Conservation (phyloP, 2,113 vertebrate genomes). For the Mormyrus iriodes region DNA sequence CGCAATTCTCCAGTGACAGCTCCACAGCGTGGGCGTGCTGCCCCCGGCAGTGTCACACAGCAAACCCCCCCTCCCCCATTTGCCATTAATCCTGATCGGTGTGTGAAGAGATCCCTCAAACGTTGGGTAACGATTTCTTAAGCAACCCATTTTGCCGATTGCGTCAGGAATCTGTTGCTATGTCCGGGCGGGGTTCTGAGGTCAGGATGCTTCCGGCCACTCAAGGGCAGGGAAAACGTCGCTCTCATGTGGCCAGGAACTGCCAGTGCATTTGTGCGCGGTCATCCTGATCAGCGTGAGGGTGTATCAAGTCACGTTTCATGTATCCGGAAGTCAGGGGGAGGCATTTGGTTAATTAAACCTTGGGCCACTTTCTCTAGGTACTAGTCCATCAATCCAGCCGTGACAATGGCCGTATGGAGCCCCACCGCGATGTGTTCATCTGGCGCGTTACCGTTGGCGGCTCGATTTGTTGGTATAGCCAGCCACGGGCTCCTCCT, state of each 20-base stretch:
- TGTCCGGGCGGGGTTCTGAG: constrained; percentile 47
- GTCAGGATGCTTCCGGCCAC: not conserved
- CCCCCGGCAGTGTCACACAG: not conserved
- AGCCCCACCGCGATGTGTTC: not conserved
- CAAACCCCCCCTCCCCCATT: not conserved
- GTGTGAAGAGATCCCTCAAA: not conserved
- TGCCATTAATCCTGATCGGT: not conserved
- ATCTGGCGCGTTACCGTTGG: constrained; percentile 41
- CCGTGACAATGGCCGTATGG: not conserved
- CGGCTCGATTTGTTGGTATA: constrained; percentile 68
- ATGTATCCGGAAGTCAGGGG: not conserved
- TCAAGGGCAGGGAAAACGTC: not conserved
- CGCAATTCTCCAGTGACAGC: not conserved
- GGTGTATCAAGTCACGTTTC: not conserved
- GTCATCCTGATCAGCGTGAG: not conserved
- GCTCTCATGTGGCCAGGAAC: not conserved
- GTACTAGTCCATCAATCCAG: not conserved
- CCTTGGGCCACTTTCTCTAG: not conserved
- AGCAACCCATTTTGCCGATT: constrained; percentile 30
- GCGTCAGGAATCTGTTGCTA: constrained; percentile 36
- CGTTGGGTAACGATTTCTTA: constrained; percentile 24
- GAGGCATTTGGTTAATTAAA: not conserved
- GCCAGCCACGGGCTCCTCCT: constrained; percentile 64
- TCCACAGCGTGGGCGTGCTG: no score
- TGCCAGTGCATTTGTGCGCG: not conserved